Base-by-base conservation (phyloP, 2,888 invertebrate genomes). In the Macrophya annulata region DNA sequence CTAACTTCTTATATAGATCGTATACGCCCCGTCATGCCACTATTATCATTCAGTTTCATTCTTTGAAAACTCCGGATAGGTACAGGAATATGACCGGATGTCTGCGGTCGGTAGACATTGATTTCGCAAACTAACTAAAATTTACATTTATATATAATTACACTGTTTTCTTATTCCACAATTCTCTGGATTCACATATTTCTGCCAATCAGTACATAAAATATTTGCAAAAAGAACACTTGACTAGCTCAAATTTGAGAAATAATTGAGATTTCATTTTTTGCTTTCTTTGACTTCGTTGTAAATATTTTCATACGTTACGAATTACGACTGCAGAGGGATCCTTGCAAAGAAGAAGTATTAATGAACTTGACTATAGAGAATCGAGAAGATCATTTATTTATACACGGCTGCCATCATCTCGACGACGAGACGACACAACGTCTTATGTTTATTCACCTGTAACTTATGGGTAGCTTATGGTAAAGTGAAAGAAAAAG, bases 1-100 rank as follows among this genome's bases (percentile, higher is more conserved):
- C 72, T 21, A 85, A 84, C 45, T 85, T 86, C 85, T 89, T 87
- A 87, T 87, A 87, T 86, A 86, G 85, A 87, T 88, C 86, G 87
- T 84, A 86, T 84, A 51, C 65, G 43, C 85, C 86, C 84, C 74
- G 85, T 86, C 86, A 76, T 86, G 84, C 85, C 86, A 76, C 86
- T 85, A 87, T 87, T 88, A 88, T 85, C 88, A 62, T 81, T 43
- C 43, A 62, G 59, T 81, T 62, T 81, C 40, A 81, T 62, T 81
- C 40, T 59, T 43, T 21, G 37, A 79, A 25, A n/a, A 31, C 17
- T 17, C 37, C 0, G 15, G 77, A 4, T 55, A 5, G 77, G 12
- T 55, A 5, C 55, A 77, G 48, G n/a, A 37, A 37, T 81, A 62
- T n/a, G 43, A 45, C 62, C 81, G 81, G 59, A 40, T 62, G 81